Base-by-base conservation (phyloP, 2,797 vertebrate genomes). In the Microhierax caerulescens region DNA sequence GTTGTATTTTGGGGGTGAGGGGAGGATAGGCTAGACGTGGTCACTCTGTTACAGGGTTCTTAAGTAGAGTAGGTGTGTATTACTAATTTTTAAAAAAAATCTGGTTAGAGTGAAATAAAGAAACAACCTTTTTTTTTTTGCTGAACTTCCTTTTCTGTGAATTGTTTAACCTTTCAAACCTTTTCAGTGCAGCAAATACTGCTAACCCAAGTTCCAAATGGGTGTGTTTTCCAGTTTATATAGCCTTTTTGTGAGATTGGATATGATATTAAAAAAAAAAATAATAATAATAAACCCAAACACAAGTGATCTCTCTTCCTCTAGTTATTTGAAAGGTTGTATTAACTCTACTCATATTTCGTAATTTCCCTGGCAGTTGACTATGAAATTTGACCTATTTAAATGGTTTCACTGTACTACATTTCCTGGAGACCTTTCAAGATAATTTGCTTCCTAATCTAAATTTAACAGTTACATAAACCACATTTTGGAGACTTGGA, bases 391-490 rank as follows among this genome's bases (percentile, higher is more conserved):
- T 97, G 96, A 97, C 96, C 96, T 97, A 95, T 97, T 96, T 96
- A 95, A 96, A 85, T 95, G 90, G 70, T 94, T 96, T 97, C 96
- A 97, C 93, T 96, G 88, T 97, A 94, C 90, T 95, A 90, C 95
- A 95, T 96, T 96, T 97, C 95, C 95, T 97, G 95, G 92, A 97
- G 95, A 96, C 95, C 95, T 97, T 97, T 97, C 96, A 92, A 96
- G 96, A 94, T 95, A 96, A 97, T 97, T 95, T 93, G 95, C 94
- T 93, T 96, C 84, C 95, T 97, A 96, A 96, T 96, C 95, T 97
- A 96, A 97, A 96, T 97, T 95, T 97, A 97, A 96, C 94, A 96
- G 95, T 97, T 97, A 95, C 93, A 95, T 96, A 97, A 97, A 96
- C 96, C 95, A 87, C 92, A 79, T 97, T 95, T 96, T 89, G 86